Evolutionary conservation across 1,140 invertebrate genomes (phyloP).

Genomic region (Odontomachus brunneus): DNA sequence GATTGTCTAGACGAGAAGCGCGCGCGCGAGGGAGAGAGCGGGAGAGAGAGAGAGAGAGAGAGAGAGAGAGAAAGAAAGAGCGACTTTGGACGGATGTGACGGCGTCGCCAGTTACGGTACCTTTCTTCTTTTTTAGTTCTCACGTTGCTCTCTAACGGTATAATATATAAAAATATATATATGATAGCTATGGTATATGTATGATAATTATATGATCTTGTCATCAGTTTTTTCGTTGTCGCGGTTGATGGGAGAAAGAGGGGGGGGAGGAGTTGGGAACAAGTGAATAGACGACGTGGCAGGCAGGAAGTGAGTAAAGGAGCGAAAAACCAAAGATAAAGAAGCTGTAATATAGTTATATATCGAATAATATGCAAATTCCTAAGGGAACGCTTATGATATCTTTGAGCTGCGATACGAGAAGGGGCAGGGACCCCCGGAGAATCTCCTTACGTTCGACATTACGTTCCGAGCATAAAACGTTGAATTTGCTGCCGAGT

Average conservation of each 20-base stretch:
- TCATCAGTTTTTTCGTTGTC: conserved; percentile 1
- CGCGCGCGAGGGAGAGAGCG: not conserved
- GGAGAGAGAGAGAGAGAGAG: too few species aligned
- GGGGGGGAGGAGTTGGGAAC: not conserved
- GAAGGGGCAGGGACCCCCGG: conserved; percentile 40
- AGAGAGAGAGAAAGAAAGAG: conserved; percentile 8
- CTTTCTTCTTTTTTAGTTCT: conserved; percentile 47
- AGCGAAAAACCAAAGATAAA: conserved; percentile 25
- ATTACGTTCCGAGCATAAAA: conserved; percentile 16
- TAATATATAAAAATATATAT: not conserved
- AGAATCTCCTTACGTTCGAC: conserved; percentile 3
- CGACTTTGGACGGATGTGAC: not conserved
- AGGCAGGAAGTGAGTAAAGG: not conserved
- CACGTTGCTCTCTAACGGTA: not conserved
- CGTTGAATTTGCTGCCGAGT: not conserved
- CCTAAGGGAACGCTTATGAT: conserved; percentile 9
- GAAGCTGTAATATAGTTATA: conserved; percentile 5
- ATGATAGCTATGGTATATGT: not conserved
- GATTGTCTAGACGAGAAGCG: conserved; percentile 75
- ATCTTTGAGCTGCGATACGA: conserved; percentile 21
- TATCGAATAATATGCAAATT: conserved; percentile 18
- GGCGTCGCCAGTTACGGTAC: conserved; percentile 39
- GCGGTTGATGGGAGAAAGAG: not conserved
- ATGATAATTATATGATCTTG: not conserved
- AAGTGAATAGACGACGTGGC: not conserved